Conservation (phyloP, 2,888 invertebrate genomes). For the Pollenia angustigena region DNA sequence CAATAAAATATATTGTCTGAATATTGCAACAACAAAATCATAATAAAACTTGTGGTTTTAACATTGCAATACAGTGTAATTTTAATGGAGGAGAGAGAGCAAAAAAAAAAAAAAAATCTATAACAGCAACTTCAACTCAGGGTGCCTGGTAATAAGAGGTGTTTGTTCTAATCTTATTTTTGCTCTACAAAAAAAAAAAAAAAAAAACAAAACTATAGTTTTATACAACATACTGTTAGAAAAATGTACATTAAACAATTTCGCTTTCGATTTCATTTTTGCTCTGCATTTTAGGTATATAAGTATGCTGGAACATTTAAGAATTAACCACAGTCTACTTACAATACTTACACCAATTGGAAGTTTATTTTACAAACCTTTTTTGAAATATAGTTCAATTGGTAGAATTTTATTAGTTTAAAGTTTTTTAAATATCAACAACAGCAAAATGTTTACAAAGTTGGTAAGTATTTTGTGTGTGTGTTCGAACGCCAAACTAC, state of each 20-base stretch:
- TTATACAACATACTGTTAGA: constrained; percentile 57
- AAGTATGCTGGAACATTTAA: constrained; percentile 78
- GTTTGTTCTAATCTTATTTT: constrained; percentile 72
- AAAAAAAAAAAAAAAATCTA: not conserved
- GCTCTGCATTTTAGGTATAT: constrained; percentile 78
- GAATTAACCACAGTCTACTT: constrained; percentile 79
- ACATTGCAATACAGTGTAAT: constrained; percentile 43
- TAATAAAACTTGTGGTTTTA: constrained; percentile 56
- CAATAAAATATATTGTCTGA: constrained; percentile 57
- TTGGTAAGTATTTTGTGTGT: constrained; percentile 80
- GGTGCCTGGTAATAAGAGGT: constrained; percentile 59
- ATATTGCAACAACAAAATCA: constrained; percentile 48
- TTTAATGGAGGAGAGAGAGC: constrained; percentile 41
- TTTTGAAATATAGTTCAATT: constrained; percentile 83
- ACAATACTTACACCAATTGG: constrained; percentile 84
- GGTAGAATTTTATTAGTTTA: constrained; percentile 71
- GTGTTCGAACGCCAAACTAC: not conserved
- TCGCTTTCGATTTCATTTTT: constrained; percentile 69
- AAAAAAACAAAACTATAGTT: constrained; percentile 8
- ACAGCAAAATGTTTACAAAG: constrained; percentile 83
- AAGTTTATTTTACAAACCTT: constrained; percentile 83
- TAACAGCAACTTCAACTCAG: constrained; percentile 42
- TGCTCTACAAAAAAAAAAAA: constrained; percentile 59
- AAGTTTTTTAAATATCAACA: constrained; percentile 35
- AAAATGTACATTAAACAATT: constrained; percentile 60